Conservation (phyloP, 2,888 invertebrate species). For the Limnephilus marmoratus region DNA sequence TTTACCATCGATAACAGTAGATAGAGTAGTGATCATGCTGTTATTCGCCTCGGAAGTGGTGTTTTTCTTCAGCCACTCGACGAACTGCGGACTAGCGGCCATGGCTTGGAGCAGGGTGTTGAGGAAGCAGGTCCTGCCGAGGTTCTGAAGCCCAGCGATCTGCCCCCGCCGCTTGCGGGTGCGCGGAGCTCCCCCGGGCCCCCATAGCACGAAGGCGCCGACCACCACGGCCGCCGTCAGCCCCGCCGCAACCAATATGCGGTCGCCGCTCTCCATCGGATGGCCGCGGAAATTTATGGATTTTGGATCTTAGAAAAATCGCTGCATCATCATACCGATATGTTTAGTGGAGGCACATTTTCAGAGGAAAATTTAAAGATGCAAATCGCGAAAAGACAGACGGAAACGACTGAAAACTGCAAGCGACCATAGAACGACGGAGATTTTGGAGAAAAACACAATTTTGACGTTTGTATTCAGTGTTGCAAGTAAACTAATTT, state of each 20-base stretch:
- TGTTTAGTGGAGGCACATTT: not conserved
- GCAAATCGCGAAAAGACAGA: not conserved
- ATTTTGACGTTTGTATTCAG: constrained; percentile 43
- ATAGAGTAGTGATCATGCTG: constrained; percentile 85
- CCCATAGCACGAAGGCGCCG: constrained; percentile 91
- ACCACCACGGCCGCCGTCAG: constrained; percentile 89
- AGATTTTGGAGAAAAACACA: constrained; percentile 51
- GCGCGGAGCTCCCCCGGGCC: constrained; percentile 81
- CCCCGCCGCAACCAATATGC: constrained; percentile 87
- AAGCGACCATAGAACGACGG: not conserved
- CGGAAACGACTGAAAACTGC: not conserved
- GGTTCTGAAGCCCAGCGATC: constrained; percentile 91
- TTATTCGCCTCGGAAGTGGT: constrained; percentile 79
- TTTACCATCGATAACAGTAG: constrained; percentile 85
- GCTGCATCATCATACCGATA: not conserved
- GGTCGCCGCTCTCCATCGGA: constrained; percentile 84
- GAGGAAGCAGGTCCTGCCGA: constrained; percentile 95
- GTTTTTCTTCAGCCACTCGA: constrained; percentile 85
- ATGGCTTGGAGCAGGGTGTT: constrained; percentile 94
- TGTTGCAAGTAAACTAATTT: constrained; percentile 25
- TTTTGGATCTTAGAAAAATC: not conserved
- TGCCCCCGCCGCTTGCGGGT: constrained; percentile 83
- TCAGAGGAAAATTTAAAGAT: not conserved
- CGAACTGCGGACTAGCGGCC: constrained; percentile 90
- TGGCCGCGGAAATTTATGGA: constrained; percentile 1